phyloP scores from a whole-genome alignment of 2,888 invertebrate species.

The Diogma glabrata region DNA sequence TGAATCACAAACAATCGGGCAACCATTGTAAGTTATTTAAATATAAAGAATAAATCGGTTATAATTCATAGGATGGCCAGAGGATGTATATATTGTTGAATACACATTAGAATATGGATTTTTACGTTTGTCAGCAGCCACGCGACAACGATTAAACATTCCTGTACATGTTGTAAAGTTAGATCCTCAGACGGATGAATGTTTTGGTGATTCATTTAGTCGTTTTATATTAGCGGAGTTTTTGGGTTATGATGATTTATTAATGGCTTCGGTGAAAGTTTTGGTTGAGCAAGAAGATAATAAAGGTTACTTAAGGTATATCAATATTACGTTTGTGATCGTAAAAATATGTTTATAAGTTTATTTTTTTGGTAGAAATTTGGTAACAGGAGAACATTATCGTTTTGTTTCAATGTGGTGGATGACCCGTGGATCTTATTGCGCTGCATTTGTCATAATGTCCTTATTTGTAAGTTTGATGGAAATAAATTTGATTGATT shows the following conservation, averaged over 20 bases:
- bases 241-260: constrained; percentile 91
- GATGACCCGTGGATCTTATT: constrained; percentile 89
- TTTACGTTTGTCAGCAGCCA: constrained; percentile 74
- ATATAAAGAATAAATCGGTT: constrained; percentile 1
- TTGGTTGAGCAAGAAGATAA: constrained; percentile 93
- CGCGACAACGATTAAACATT: constrained; percentile 78
- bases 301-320: constrained; percentile 78
- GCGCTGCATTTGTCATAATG: constrained; percentile 96
- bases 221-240: constrained; percentile 84
- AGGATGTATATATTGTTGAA: constrained; percentile 94
- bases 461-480: constrained; percentile 88
- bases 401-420: constrained; percentile 96
- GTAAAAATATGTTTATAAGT: constrained; percentile 1
- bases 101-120: constrained; percentile 97
- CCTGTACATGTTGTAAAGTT: constrained; percentile 78
- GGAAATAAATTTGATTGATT: background rate
- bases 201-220: constrained; percentile 89
- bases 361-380: constrained; percentile 53
- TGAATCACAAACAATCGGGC: background rate
- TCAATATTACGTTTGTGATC: background rate
- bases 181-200: constrained; percentile 78
- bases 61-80: constrained; percentile 32
- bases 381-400: constrained; percentile 96
- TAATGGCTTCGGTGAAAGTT: constrained; percentile 93
- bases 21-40: background rate